Conservation (phyloP, 2,113 vertebrate species). For the Dendrocopos noguchii region DNA sequence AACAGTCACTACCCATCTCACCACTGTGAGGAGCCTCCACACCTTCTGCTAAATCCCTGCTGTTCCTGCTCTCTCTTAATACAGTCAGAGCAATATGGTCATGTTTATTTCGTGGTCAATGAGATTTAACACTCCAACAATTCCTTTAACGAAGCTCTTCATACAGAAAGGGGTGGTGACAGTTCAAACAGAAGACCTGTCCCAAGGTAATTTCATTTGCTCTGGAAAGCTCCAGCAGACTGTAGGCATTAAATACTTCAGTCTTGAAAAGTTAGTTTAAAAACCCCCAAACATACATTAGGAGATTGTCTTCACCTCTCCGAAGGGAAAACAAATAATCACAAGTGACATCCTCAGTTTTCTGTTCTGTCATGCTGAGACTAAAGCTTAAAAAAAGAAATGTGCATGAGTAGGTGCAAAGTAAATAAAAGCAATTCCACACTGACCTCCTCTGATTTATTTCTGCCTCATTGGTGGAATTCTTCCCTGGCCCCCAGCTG, state of each 20-base stretch:
- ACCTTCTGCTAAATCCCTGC: not conserved
- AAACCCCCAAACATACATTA: not conserved
- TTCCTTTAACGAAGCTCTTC: not conserved
- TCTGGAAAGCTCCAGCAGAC: not conserved
- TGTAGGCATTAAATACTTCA: not conserved
- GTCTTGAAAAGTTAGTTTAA: constrained; percentile 8
- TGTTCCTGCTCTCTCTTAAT: not conserved
- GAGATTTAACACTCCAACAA: not conserved
- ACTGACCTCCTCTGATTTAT: constrained; percentile 94
- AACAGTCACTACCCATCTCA: not conserved
- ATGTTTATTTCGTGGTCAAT: not conserved
- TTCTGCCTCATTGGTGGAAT: constrained; percentile 83
- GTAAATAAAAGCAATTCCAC: not conserved
- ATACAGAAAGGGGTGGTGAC: not conserved
- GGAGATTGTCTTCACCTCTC: not conserved
- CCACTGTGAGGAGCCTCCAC: not conserved
- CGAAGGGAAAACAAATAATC: not conserved
- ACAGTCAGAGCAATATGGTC: not conserved
- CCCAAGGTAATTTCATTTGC: not conserved
- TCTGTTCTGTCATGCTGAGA: not conserved
- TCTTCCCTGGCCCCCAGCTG: constrained; percentile 96
- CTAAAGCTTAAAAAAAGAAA: not conserved
- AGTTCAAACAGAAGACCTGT: not conserved
- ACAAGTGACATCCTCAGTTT: not conserved
- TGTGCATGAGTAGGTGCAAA: not conserved